Evolutionary conservation across 2,888 invertebrate species (phyloP), one percentile per base, ranked within the genome.

Genomic region (Pristionchus arcanus): DNA sequence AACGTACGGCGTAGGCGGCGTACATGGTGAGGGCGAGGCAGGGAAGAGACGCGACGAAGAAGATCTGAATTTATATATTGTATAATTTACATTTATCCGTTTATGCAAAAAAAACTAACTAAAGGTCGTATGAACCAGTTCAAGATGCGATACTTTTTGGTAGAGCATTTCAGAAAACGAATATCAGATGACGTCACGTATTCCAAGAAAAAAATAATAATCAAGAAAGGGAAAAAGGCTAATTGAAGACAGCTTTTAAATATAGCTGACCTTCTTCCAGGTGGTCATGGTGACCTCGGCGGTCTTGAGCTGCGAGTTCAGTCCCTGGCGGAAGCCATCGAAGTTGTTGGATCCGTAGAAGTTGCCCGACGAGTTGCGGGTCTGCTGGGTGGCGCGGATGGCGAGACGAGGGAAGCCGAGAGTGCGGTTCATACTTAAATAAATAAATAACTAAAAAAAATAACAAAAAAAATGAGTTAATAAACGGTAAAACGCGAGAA

Each of bases 341-440:
- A 94, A 93, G 90, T 93, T 93, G 91, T 94, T 91, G 89, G 91
- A 89, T 91, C 93, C 93, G 92, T 94, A 94, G 92, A 94, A 94
- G 37, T 91, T 83, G 88, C 94, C 94, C 49, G 94, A 94, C 42
- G 93, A 93, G 90, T 91, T 91, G 83, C 93, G 92, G 87, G 91
- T 91, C 71, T 91, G 37, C 37, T 74, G 63, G 31, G 59, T 84
- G 84, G 81, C 28, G 83, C 66, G 86, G n/a, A 53, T 9, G 31
- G 77, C 90, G 89, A 90, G 83, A 66, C 91, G 91, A 25, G 90
- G 91, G 71, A 90, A 68, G 71, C 66, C 85, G 77, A 89, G 85
- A 37, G 90, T 59, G 89, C 89, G 81, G 81, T 83, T 89, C 89
- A 89, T 89, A n/a, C 81, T 81, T 21, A 81, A 81, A 81, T 28